Percentiles rank a stretch among this genome's conserved stretches.
phyloP scores from a whole-genome alignment of 2,113 vertebrate genomes.

The Nothoprocta pentlandii region DNA sequence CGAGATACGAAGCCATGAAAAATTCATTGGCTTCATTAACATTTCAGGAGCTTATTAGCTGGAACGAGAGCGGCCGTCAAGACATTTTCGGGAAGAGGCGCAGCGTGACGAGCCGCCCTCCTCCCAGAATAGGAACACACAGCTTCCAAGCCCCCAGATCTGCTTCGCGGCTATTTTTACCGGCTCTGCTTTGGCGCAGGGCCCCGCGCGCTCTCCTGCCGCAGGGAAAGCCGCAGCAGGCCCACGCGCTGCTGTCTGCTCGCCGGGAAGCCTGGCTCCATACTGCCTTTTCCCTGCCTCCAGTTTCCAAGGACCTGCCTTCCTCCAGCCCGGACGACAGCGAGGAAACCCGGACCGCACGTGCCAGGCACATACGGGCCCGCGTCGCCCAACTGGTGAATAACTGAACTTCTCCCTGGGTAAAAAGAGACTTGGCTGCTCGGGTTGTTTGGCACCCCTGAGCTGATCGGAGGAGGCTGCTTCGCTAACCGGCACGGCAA shows the following conservation, averaged over 20 bases:
- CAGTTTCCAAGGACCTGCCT: background rate
- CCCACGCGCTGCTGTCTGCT: too few species aligned
- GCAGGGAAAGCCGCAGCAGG: too few species aligned
- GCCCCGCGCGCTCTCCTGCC: background rate
- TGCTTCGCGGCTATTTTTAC: conserved; percentile 50
- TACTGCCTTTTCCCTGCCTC: too few species aligned
- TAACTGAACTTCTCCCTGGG: background rate
- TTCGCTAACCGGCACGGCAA: background rate
- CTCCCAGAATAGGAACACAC: conserved; percentile 46
- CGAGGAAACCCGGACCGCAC: background rate
- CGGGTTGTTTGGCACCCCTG: too few species aligned
- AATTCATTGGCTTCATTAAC: conserved; percentile 71
- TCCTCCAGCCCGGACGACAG: background rate
- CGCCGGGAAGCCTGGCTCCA: too few species aligned
- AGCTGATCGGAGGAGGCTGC: background rate
- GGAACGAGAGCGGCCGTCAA: conserved; percentile 52
- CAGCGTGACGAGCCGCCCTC: conserved; percentile 42
- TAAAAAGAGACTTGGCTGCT: background rate
- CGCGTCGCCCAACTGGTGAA: background rate
- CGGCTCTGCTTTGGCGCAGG: background rate
- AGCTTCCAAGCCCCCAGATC: conserved; percentile 30
- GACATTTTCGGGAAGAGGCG: conserved; percentile 55
- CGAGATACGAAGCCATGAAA: conserved; percentile 58
- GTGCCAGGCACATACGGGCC: background rate
- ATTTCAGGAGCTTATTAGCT: conserved; percentile 66